Evolutionary conservation across 2,888 invertebrate species (phyloP).

Genomic region (Diploptera punctata): DNA sequence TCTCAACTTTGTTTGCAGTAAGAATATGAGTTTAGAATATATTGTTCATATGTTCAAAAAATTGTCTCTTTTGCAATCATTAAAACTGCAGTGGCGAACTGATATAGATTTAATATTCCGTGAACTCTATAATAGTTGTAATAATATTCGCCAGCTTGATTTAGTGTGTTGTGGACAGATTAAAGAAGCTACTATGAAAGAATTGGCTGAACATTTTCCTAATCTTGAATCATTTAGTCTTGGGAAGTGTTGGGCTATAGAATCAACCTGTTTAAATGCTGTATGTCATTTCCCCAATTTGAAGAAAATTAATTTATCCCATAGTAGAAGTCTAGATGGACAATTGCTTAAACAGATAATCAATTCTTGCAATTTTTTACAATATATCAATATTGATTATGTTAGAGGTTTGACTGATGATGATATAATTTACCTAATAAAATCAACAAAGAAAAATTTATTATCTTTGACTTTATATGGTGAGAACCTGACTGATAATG

Average conservation of each 20-base stretch:
- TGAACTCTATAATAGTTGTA: neutral
- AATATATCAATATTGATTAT: slow-evolving; percentile 26
- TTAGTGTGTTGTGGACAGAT: slow-evolving; percentile 20
- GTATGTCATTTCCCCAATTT: slow-evolving; percentile 14
- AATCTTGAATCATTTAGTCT: slow-evolving; percentile 22
- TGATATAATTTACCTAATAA: slow-evolving; percentile 15
- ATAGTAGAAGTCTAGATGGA: slow-evolving; percentile 7
- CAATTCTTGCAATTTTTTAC: slow-evolving; percentile 13
- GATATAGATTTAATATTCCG: slow-evolving; percentile 3
- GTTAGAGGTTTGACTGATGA: slow-evolving; percentile 17
- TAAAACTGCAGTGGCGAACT: slow-evolving; percentile 21
- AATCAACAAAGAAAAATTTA: neutral
- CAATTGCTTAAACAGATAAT: neutral
- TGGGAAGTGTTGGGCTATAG: slow-evolving; percentile 27
- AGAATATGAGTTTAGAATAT: neutral
- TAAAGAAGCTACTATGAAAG: neutral
- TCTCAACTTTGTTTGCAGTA: neutral
- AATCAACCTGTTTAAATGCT: neutral
- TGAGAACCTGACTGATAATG: slow-evolving; percentile 16
- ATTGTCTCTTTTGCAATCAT: neutral
- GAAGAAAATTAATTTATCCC: slow-evolving; percentile 14
- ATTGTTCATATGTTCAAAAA: neutral
- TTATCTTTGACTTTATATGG: slow-evolving; percentile 21
- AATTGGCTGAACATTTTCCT: slow-evolving; percentile 21
- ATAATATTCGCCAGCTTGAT: neutral